Evolutionary conservation across 2,797 vertebrate species (phyloP).

Genomic region (Anguilla megastoma): DNA sequence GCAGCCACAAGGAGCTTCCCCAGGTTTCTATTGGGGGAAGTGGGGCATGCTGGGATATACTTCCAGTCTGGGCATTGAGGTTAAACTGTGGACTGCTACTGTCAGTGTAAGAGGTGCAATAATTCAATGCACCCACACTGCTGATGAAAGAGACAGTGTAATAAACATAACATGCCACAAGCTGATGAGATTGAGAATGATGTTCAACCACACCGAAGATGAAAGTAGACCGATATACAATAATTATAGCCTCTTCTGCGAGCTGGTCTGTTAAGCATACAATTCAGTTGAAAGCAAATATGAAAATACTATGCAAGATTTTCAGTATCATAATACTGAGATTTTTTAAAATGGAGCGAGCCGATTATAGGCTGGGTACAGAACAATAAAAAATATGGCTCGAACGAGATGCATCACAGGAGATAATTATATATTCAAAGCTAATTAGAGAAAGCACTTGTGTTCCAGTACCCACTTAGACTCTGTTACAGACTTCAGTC

Average conservation of each 20-base stretch:
- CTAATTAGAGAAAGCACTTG: too few relatives aligned
- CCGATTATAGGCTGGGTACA: too few relatives aligned
- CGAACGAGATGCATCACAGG: too few relatives aligned
- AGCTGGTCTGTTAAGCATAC: neutral
- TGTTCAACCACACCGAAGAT: neutral
- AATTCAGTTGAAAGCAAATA: neutral
- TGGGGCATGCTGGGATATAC: constrained; percentile 53
- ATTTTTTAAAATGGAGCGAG: too few relatives aligned
- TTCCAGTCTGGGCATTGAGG: constrained; percentile 53
- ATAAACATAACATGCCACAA: neutral
- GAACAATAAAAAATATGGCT: too few relatives aligned
- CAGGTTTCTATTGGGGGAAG: constrained; percentile 73
- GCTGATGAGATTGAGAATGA: neutral
- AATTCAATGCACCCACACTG: neutral
- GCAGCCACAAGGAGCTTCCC: constrained; percentile 63
- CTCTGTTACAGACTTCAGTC: too few relatives aligned
- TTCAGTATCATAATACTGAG: too few relatives aligned
- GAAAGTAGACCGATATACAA: too few relatives aligned
- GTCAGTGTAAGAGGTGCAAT: neutral
- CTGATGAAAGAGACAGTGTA: neutral
- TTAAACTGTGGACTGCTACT: constrained; percentile 5
- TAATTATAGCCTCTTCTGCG: neutral
- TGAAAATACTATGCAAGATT: too few relatives aligned
- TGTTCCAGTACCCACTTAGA: too few relatives aligned
- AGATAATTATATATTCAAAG: too few relatives aligned